Evolutionary conservation across 2,888 invertebrate species (phyloP).

Genomic region (Stenurella melanura): DNA sequence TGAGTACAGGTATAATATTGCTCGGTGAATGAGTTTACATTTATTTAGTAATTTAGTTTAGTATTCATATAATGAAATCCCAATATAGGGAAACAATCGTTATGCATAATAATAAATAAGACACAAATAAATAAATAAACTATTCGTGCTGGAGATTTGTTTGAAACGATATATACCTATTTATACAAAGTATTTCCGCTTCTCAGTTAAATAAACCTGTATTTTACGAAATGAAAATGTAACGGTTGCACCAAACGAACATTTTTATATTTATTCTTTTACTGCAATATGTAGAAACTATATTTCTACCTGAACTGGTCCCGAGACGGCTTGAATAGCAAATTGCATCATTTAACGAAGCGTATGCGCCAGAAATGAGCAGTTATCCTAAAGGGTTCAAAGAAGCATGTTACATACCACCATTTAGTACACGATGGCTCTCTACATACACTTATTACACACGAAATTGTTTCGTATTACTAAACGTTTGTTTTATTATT

Average conservation of each 20-base stretch:
- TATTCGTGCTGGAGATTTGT: neutral
- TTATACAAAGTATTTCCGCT: neutral
- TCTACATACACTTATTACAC: conserved; percentile 25
- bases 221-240: conserved; percentile 7
- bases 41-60: too few relatives aligned
- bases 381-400: conserved; percentile 40
- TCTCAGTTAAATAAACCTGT: neutral
- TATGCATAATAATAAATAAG: neutral
- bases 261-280: conserved; percentile 30
- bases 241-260: conserved; percentile 4
- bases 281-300: conserved; percentile 33
- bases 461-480: neutral
- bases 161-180: neutral
- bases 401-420: conserved; percentile 25
- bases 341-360: conserved; percentile 35
- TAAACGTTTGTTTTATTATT: conserved; percentile 21
- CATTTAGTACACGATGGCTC: conserved; percentile 21
- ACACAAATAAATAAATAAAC: too few relatives aligned
- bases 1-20: too few relatives aligned
- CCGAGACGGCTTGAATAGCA: conserved; percentile 36
- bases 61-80: too few relatives aligned
- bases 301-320: conserved; percentile 42
- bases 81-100: neutral
- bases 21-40: too few relatives aligned
- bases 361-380: conserved; percentile 39